These are phyloP conservation scores for Austrolebias charrua DNA, from an alignment of 2,797 vertebrate genomes.

Conservation along the genomic window DNA sequence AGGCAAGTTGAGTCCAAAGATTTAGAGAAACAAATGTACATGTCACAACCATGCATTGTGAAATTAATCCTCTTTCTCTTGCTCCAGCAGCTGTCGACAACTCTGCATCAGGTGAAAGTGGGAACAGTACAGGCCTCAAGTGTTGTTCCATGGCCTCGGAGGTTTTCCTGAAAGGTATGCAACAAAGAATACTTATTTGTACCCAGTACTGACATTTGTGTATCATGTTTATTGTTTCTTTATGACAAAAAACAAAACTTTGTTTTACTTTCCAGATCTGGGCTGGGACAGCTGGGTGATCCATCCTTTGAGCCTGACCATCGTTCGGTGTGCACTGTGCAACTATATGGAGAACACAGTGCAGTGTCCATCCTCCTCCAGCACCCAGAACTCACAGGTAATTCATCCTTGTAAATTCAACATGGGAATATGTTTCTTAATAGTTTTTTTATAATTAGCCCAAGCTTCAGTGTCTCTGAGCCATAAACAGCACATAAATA, in stretches of 20 bases:
- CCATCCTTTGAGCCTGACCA: conserved; percentile 71
- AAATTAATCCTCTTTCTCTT: too few species aligned
- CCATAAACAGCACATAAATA: not conserved
- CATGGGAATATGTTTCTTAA: not conserved
- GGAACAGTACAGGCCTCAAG: conserved; percentile 35
- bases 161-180: conserved; percentile 75
- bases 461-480: too few species aligned
- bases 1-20: conserved; percentile 23
- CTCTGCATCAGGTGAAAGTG: conserved; percentile 26
- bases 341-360: conserved; percentile 18
- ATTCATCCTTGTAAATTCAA: not conserved
- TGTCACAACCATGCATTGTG: too few species aligned
- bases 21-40: not conserved
- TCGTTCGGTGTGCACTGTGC: conserved; percentile 68
- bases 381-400: conserved; percentile 60
- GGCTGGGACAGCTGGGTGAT: conserved; percentile 81
- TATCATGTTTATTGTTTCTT: not conserved
- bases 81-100: conserved; percentile 17
- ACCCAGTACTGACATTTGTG: not conserved
- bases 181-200: not conserved
- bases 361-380: conserved; percentile 34
- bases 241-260: not conserved
- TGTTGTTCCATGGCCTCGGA: conserved; percentile 70
- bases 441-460: not conserved
- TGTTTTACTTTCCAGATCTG: conserved; percentile 66